phyloP scores from a whole-genome alignment of 2,113 vertebrate genomes.

The Sitta europaea region DNA sequence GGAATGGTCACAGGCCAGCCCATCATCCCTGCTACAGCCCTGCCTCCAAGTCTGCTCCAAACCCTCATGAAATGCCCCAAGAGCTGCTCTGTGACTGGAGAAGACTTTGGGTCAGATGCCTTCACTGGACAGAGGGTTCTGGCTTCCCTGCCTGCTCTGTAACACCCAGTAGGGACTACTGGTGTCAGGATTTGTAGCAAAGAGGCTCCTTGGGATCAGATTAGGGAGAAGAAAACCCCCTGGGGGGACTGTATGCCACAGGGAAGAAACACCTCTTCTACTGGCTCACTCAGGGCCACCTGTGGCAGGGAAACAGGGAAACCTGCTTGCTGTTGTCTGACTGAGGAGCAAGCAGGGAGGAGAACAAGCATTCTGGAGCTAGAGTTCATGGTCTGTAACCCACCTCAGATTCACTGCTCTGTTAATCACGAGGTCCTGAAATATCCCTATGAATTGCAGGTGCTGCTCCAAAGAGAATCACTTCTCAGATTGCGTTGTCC shows the following conservation, averaged over 20 bases:
- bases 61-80: not conserved
- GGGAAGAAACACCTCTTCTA: not conserved
- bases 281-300: not conserved
- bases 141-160: not conserved
- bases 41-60: not conserved
- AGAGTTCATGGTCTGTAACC: not conserved
- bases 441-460: not conserved
- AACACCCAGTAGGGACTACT: not conserved
- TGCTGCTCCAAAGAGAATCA: not conserved
- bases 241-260: rapidly evolving
- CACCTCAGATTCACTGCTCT: not conserved
- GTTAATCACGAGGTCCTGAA: not conserved
- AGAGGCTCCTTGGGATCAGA: not conserved
- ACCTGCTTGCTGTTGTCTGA: not conserved
- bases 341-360: not conserved
- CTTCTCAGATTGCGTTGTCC: not conserved
- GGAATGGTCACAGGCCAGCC: not conserved
- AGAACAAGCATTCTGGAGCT: not conserved
- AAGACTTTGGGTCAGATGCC: not conserved
- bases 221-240: not conserved
- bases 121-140: not conserved
- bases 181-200: not conserved
- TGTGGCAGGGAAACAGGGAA: not conserved
- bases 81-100: not conserved
- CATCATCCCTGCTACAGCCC: not conserved